Base-by-base conservation (phyloP, 1,140 invertebrate genomes). In the Drosophila kurseongensis region DNA sequence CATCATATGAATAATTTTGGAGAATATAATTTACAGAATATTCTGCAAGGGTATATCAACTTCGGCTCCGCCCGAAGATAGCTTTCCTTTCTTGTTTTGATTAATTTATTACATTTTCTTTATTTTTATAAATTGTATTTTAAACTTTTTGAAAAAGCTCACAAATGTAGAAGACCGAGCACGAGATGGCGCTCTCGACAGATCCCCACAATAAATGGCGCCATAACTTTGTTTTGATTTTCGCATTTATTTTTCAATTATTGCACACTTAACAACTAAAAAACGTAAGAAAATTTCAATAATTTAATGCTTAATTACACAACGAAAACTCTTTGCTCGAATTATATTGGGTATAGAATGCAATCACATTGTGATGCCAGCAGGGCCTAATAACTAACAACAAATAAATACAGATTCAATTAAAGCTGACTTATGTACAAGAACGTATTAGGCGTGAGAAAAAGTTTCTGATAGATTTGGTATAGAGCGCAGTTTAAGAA, bases 361-460 rank as follows among this genome's bases (percentile, higher is more conserved):
- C 35, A 40, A 55, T 62, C 75, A 69, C 63, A 77, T 69, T 76
- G 75, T 76, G 56, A 77, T 41, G n/a, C 48, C 55, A 55, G 61
- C 59, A 35, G 45, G 72, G 42, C 35, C 68, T 74, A 61, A 71
- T 12, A 80, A 48, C 71, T 80, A 81, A 78, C 54, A 66, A 71
- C 56, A 55, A 62, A 78, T 77, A 82, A 83, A 77, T 48, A 73
- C 58, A 68, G 45, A 69, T 78, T 57, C 42, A 66, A 48, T 86
- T 86, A 86, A 88, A 86, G 83, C 83, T 88, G 78, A 76, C 57
- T 83, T 86, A 88, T 88, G 66, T 88, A 88, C 82, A 88, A 77
- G 57, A 72, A 77, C 42, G 73, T 62, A 51, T 76, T 68, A 72
- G 61, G 80, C 68, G 72, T 84, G 59, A 75, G 76, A 86, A 83